phyloP scores from a whole-genome alignment of 2,797 vertebrate species.

The Gymnoscopelus microlampas region DNA sequence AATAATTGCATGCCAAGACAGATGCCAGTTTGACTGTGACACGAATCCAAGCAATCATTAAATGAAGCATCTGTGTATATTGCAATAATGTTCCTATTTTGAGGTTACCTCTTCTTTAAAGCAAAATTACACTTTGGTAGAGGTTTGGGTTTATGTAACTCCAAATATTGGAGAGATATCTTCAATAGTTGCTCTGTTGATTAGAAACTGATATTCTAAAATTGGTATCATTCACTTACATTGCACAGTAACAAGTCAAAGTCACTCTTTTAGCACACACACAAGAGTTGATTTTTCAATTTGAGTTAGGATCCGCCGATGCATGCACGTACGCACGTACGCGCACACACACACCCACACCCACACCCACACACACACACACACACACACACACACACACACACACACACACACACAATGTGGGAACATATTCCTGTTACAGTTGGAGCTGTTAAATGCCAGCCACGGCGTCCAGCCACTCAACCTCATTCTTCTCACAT shows the following conservation, averaged over 20 bases:
- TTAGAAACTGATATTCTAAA: no score
- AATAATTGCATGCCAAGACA: background rate
- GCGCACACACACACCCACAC: conserved; percentile 3
- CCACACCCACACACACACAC: background rate
- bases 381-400: conserved; percentile 24
- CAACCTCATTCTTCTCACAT: conserved; percentile 36
- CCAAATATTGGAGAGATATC: no score
- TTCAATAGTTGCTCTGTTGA: no score
- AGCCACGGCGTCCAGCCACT: conserved; percentile 61
- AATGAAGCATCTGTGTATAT: background rate
- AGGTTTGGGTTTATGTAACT: no score
- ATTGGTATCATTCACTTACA: no score
- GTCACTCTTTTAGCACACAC: no score
- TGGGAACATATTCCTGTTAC: conserved; percentile 52
- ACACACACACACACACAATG: conserved; percentile 1
- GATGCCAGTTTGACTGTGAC: background rate
- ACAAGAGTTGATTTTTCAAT: no score
- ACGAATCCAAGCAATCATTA: background rate
- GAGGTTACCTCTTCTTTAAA: background rate
- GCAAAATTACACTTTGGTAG: background rate
- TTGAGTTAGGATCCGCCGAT: no score
- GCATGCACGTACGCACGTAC: background rate
- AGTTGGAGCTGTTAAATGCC: conserved; percentile 45
- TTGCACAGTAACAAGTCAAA: no score
- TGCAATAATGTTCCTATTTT: background rate